Evolutionary conservation across 2,797 vertebrate genomes (phyloP).

Genomic region (Poecile montanus): DNA sequence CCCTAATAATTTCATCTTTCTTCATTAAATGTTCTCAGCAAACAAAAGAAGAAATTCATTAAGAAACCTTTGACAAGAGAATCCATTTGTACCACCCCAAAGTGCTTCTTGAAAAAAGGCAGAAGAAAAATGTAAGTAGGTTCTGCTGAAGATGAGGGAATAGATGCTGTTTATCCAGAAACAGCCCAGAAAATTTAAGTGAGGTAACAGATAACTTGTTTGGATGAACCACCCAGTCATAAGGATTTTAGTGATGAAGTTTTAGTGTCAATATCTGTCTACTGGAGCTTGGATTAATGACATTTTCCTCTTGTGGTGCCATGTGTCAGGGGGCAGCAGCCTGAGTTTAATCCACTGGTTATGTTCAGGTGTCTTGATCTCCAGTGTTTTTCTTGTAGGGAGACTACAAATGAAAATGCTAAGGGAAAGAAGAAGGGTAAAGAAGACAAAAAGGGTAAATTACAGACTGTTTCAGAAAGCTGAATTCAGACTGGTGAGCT

Average conservation of each 20-base stretch:
- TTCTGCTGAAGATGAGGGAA: neutral
- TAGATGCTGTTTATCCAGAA: neutral
- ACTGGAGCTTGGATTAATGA: neutral
- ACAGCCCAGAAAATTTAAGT: neutral
- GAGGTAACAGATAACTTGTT: neutral
- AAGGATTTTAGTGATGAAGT: neutral
- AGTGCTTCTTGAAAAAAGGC: conserved; percentile 83
- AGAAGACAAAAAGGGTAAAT: neutral
- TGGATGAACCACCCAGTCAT: neutral
- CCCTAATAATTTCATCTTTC: neutral
- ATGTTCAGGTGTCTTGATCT: neutral
- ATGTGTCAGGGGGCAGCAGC: neutral
- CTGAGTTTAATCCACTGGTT: neutral
- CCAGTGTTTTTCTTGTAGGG: conserved; percentile 30
- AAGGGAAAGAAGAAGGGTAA: conserved; percentile 27
- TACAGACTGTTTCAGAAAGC: neutral
- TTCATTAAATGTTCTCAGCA: conserved; percentile 77
- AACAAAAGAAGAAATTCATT: conserved; percentile 87
- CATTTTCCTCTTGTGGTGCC: neutral
- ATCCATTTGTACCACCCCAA: conserved; percentile 89
- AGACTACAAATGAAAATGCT: conserved; percentile 1
- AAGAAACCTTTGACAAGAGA: conserved; percentile 88
- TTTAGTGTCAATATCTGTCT: neutral
- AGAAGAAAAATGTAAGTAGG: conserved; percentile 74
- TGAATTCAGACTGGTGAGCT: neutral